These are phyloP conservation scores for Drosophila nigritarsus DNA, from an alignment of 2,888 invertebrate species.

Conservation along the genomic window DNA sequence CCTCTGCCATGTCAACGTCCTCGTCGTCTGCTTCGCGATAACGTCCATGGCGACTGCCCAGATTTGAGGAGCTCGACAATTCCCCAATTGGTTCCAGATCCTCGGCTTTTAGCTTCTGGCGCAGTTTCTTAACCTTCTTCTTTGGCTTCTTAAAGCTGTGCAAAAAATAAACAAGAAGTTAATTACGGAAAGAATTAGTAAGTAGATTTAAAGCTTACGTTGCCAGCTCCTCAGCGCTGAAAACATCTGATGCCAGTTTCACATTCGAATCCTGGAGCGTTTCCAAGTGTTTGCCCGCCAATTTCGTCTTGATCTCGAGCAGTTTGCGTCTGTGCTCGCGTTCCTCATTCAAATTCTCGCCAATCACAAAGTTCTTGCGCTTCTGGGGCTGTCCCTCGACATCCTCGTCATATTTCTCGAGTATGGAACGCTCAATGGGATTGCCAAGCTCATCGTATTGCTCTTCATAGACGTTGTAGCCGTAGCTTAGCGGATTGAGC, in stretches of 20 bases:
- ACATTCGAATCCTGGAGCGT: constrained; percentile 89
- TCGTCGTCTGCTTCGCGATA: constrained; percentile 82
- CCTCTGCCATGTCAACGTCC: constrained; percentile 85
- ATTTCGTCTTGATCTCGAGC: constrained; percentile 87
- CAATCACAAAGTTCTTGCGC: constrained; percentile 91
- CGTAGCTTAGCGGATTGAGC: constrained; percentile 92
- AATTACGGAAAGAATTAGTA: background rate
- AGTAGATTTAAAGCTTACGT: constrained; percentile 86
- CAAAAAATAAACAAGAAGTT: constrained; percentile 2
- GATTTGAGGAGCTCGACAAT: constrained; percentile 70
- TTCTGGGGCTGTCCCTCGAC: constrained; percentile 86
- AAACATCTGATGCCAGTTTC: constrained; percentile 94
- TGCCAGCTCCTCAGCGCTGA: constrained; percentile 92
- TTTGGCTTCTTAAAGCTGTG: constrained; percentile 93
- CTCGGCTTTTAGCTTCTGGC: constrained; percentile 90
- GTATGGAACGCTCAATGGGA: constrained; percentile 88
- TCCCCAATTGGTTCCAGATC: constrained; percentile 87
- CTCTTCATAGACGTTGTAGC: constrained; percentile 93
- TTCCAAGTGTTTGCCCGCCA: constrained; percentile 90
- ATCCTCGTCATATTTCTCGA: constrained; percentile 98
- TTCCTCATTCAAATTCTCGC: constrained; percentile 87
- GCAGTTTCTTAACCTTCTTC: constrained; percentile 90
- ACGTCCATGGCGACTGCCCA: constrained; percentile 81
- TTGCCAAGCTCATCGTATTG: constrained; percentile 89
- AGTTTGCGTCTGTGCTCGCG: constrained; percentile 86